Conservation (phyloP, 2,113 vertebrate genomes). For the Oryzias celebensis region DNA sequence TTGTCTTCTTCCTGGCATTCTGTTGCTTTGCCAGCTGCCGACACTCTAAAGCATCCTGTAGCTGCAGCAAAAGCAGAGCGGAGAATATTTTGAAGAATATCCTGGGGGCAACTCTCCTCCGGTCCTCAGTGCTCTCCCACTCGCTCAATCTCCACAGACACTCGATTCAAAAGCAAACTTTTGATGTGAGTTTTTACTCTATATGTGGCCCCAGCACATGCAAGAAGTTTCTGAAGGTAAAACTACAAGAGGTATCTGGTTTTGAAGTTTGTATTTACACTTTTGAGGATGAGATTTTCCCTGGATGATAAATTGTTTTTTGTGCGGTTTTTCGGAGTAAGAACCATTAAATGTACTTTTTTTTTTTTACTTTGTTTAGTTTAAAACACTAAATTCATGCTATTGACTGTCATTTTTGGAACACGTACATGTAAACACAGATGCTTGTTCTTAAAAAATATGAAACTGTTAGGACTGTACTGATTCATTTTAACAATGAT, state of each 20-base stretch:
- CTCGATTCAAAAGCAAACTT: slow-evolving; percentile 37
- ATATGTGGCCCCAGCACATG: slow-evolving; percentile 1
- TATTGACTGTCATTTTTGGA: too few relatives aligned
- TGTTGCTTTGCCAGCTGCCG: slow-evolving; percentile 63
- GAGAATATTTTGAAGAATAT: slow-evolving; percentile 53
- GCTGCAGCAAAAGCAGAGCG: slow-evolving; percentile 39
- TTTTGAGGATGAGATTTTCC: too few relatives aligned
- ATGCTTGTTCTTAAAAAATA: too few relatives aligned
- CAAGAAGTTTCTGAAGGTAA: slow-evolving; percentile 26
- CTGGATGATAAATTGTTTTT: too few relatives aligned
- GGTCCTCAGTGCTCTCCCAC: slow-evolving; percentile 28
- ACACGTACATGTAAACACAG: too few relatives aligned
- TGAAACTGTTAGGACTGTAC: too few relatives aligned
- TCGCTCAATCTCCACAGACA: slow-evolving; percentile 21
- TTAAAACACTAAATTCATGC: too few relatives aligned
- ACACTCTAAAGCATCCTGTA: slow-evolving; percentile 61
- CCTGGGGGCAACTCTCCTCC: slow-evolving; percentile 32
- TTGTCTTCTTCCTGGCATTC: slow-evolving; percentile 56
- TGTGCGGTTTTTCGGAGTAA: too few relatives aligned
- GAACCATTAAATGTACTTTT: too few relatives aligned
- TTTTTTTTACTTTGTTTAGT: too few relatives aligned
- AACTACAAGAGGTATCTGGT: slow-evolving; percentile 43
- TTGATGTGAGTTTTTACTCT: slow-evolving; percentile 24
- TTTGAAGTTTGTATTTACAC: slow-evolving; percentile 25
- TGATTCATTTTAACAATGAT: too few relatives aligned